Evolutionary conservation across 2,797 vertebrate species (phyloP), one percentile per base, ranked within the genome.

Genomic region (Pampus argenteus): DNA sequence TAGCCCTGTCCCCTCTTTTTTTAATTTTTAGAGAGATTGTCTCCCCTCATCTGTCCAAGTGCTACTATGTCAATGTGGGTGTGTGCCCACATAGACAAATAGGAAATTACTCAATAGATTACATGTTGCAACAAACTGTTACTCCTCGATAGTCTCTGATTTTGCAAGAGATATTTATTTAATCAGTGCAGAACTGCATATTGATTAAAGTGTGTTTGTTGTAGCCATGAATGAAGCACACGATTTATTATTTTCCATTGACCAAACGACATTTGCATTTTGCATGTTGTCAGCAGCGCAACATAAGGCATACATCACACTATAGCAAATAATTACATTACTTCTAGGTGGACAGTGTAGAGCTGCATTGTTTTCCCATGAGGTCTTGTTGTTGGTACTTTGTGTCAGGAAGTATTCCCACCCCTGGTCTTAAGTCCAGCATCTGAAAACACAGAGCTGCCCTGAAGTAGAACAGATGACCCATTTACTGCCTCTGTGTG

Each of bases 21-120:
- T 8, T 0, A 1, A 2, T 17, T 31, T 48, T 29, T 13, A 22
- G 9, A 31, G 40, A 1, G 1, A 17, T 2, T 11, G 25, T 22
- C 8, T 31, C 2, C 25, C 56, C 10, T 11, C 28, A 11, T 51
- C 9, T 54, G 20, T 40, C 40, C 8, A 6, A 6, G 40, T 18
- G 40, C 15, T 38, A n/a, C n/a, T n/a, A n/a, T n/a, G n/a, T n/a
- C n/a, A n/a, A n/a, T n/a, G n/a, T n/a, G n/a, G n/a, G n/a, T n/a
- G n/a, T n/a, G n/a, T n/a, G n/a, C n/a, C n/a, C n/a, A 49, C 14
- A 28, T 0, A 72, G 62, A 60, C 68, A 66, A 82, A 69, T 42
- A 13, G 67, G 79, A 88, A 86, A 74, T 86, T 87, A 60, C 71
- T 73, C 63, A 87, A 71, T 66, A 15, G 0, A 29, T 52, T n/a